Evolutionary conservation across 2,888 invertebrate species (phyloP).

Genomic region (Lasioglossum pauxillum): DNA sequence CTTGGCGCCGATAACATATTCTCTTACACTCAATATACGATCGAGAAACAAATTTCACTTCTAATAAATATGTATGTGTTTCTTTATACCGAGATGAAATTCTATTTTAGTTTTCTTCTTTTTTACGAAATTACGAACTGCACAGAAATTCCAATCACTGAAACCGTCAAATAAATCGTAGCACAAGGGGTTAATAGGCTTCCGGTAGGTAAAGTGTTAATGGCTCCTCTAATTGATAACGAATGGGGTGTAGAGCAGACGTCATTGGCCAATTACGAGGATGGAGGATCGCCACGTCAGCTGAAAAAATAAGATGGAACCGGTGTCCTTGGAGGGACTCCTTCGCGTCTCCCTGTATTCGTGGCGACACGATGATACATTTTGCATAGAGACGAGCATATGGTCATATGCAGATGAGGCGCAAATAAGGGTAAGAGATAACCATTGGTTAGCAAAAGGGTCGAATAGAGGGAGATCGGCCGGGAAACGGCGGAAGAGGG

Average conservation of each 20-base stretch:
- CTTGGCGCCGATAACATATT: no score
- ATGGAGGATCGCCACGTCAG: neutral
- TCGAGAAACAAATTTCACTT: no score
- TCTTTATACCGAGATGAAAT: no score
- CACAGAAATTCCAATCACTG: no score
- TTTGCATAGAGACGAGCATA: conserved; percentile 54
- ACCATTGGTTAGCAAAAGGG: conserved; percentile 52
- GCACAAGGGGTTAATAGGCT: no score
- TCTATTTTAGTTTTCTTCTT: no score
- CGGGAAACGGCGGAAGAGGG: conserved; percentile 21
- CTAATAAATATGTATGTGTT: no score
- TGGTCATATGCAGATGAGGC: conserved; percentile 71
- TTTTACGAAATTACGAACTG: no score
- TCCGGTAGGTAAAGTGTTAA: no score
- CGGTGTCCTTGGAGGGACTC: neutral
- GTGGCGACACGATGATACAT: conserved; percentile 40
- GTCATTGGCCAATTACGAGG: neutral
- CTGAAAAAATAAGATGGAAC: conserved; percentile 8
- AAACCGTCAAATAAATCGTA: no score
- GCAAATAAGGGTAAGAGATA: conserved; percentile 74
- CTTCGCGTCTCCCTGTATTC: neutral
- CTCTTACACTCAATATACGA: no score
- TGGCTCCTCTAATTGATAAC: neutral
- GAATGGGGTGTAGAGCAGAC: neutral
- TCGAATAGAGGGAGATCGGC: conserved; percentile 44